phyloP scores from a whole-genome alignment of 2,113 vertebrate genomes.

The Lates calcarifer region DNA sequence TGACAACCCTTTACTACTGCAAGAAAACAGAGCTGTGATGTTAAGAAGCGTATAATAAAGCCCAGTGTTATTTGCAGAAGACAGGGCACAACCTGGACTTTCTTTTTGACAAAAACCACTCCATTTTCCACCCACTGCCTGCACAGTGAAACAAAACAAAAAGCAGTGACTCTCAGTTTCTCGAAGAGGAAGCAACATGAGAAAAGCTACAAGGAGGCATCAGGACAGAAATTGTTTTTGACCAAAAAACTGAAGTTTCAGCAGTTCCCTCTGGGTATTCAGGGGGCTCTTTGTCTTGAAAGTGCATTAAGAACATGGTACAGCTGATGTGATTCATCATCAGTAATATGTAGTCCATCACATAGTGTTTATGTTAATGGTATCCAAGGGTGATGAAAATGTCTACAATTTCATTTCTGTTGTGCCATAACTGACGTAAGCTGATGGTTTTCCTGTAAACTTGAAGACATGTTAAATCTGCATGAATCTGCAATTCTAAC shows the following conservation, averaged over 20 bases:
- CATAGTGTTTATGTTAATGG: neutral
- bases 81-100: neutral
- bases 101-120: neutral
- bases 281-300: neutral
- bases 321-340: neutral
- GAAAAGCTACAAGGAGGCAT: neutral
- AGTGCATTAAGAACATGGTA: neutral
- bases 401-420: neutral
- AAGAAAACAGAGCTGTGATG: neutral
- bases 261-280: neutral
- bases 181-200: conserved; percentile 2
- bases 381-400: neutral
- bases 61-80: neutral
- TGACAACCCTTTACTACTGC: neutral
- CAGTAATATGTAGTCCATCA: neutral
- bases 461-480: neutral
- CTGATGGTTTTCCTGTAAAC: neutral
- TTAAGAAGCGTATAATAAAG: conserved; percentile 15
- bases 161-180: neutral
- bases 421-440: neutral
- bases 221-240: conserved; percentile 5
- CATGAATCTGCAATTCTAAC: neutral
- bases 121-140: neutral
- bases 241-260: neutral
- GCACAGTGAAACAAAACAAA: neutral